Conservation (phyloP, 1,140 invertebrate genomes). For the Lepidotrigona ventralis region DNA sequence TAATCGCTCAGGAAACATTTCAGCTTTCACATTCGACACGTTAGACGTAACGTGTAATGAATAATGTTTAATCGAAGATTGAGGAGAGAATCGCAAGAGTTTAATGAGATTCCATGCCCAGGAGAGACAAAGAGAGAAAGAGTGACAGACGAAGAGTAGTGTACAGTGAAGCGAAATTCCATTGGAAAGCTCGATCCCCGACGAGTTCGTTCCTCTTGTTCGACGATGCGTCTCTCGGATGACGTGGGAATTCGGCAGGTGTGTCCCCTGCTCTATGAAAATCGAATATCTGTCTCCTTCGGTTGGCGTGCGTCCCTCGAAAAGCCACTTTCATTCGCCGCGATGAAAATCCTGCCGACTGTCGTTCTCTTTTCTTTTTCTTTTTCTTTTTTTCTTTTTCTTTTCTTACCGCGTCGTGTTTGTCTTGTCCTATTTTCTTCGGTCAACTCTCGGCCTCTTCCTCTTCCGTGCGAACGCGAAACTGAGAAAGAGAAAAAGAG, state of each 20-base stretch:
- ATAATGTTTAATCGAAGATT: no score
- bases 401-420: not conserved
- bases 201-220: not conserved
- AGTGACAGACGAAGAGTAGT: not conserved
- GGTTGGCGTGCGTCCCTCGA: conserved; percentile 11
- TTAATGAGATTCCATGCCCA: conserved; percentile 17
- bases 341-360: conserved; percentile 5
- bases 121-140: not conserved
- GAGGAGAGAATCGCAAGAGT: no score
- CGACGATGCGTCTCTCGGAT: not conserved
- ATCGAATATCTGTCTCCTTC: conserved; percentile 36
- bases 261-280: not conserved
- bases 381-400: not conserved
- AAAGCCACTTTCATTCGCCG: conserved; percentile 34
- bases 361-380: not conserved
- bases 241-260: conserved; percentile 54
- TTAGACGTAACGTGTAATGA: no score
- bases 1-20: no score
- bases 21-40: no score
- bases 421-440: conserved; percentile 17
- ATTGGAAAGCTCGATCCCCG: no score
- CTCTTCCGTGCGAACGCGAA: conserved; percentile 1
- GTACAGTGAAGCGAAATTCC: not conserved
- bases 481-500: not conserved
- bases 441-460: conserved; percentile 16